These are phyloP conservation scores for Apis florea DNA, from an alignment of 1,140 invertebrate genomes.

Conservation along the genomic window DNA sequence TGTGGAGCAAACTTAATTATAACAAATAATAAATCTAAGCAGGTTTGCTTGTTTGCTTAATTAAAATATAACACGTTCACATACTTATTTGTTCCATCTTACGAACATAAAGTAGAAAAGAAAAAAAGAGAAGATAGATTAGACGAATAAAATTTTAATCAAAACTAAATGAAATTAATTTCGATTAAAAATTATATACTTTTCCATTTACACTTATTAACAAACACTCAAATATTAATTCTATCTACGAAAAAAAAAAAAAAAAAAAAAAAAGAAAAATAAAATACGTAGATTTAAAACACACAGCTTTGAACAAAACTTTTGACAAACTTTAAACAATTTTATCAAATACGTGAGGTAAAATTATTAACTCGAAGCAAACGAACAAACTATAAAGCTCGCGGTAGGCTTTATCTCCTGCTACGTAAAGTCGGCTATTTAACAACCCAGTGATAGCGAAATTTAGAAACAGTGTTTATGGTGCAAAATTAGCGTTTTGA, in stretches of 20 bases:
- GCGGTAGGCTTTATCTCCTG: slow-evolving; percentile 14
- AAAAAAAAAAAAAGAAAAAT: neutral
- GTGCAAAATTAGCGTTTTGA: slow-evolving; percentile 69
- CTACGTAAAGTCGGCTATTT: slow-evolving; percentile 44
- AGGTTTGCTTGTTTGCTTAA: slow-evolving; percentile 48
- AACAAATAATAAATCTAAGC: neutral
- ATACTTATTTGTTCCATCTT: neutral
- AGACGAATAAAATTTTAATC: neutral
- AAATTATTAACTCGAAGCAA: slow-evolving; percentile 14
- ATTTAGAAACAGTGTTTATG: slow-evolving; percentile 65
- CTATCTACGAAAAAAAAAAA: neutral
- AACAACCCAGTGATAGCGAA: slow-evolving; percentile 72
- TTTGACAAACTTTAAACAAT: neutral
- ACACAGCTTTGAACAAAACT: too few species aligned
- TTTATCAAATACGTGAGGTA: neutral
- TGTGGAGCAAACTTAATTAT: neutral
- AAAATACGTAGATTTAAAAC: neutral
- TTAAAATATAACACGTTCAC: neutral
- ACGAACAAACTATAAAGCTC: slow-evolving; percentile 32
- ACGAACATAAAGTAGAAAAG: neutral
- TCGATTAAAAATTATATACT: neutral
- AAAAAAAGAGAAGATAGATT: neutral
- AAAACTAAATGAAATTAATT: neutral
- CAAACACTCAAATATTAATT: neutral
- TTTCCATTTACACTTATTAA: neutral